These are phyloP conservation scores for Pseudorhiza aurosa DNA, from an alignment of 30 jellyfish, hydroid and myxozoan species.

Conservation along the genomic window DNA sequence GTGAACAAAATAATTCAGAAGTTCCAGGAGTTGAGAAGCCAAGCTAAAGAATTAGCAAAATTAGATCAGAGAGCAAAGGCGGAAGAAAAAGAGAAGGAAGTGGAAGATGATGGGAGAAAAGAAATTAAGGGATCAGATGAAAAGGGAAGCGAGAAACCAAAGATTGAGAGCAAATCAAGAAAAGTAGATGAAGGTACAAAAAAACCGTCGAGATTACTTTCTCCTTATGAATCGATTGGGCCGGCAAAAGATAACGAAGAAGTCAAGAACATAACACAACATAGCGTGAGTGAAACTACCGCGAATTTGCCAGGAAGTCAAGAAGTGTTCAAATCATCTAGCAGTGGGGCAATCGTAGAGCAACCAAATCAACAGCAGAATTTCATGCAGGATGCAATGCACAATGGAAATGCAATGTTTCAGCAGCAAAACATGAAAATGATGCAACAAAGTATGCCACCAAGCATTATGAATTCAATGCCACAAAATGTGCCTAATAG, in stretches of 20 bases:
- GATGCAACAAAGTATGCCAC: conserved; percentile 32
- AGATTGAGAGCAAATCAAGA: background rate
- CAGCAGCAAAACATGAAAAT: conserved; percentile 24
- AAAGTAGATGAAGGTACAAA: background rate
- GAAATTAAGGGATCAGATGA: background rate
- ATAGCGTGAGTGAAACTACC: conserved; percentile 7
- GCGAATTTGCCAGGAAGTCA: conserved; percentile 39
- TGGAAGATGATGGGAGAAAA: background rate
- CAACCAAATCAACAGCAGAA: background rate
- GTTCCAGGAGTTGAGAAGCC: conserved; percentile 88
- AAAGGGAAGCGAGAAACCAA: conserved; percentile 17
- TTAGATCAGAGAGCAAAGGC: conserved; percentile 14
- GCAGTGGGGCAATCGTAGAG: conserved; percentile 14
- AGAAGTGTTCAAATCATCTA: conserved; percentile 37
- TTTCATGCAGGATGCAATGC: conserved; percentile 9
- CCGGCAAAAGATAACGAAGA: conserved; percentile 97
- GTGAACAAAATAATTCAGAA: conserved; percentile 92
- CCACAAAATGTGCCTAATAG: conserved; percentile 49
- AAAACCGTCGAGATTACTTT: background rate
- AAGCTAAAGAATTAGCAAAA: conserved; percentile 72
- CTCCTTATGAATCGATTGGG: conserved; percentile 94
- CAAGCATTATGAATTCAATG: background rate
- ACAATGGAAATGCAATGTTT: background rate
- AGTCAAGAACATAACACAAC: conserved; percentile 72
- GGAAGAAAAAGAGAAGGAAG: background rate